Base-by-base conservation (phyloP, 2,888 invertebrate species). In the Lithophane ornitopus region DNA sequence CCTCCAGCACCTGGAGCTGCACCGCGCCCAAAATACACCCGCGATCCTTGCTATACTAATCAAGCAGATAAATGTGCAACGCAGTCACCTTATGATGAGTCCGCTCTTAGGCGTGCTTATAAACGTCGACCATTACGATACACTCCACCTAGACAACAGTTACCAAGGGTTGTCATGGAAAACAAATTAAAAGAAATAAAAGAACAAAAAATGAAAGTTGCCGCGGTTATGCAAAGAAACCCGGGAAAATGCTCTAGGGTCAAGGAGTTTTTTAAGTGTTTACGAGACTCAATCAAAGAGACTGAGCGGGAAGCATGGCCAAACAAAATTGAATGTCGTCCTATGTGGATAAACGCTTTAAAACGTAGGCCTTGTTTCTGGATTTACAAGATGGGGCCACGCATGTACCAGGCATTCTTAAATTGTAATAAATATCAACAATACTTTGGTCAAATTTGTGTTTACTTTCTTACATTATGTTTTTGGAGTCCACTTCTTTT, bases 401-500 rank as follows among this genome's bases (percentile, higher is more conserved):
- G 84, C 9, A 28, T 87, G 6, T 93, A 93, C 76, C 90, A 90
- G 2, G 66, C 70, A 28, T 88, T 90, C 70, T 63, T 90, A 76
- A 76, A 66, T 46, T 83, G 70, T 46, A 80, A 76, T 61, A 88
- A 84, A 81, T 83, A 84, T 70, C 87, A 71, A 46, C 56, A 77
- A 75, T 88, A 58, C 39, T 16, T 85, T 59, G 80, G 85, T 71
- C 75, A 74, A n/a, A 41, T 79, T 22, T 46, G 88, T 8, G 75
- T 87, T 65, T 90, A 88, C 76, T 16, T 87, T 28, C 28, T 90
- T 70, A 84, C 91, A 7, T 28, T 88, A 22, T 90, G 91, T 78
- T 81, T 93, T 75, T 94, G 94, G 93, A 87, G 88, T 75, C 94
- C 94, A 76, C 56, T 92, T 46, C 67, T 92, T 70, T 68, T 80